Base-by-base conservation (phyloP, 2,797 vertebrate species). In the Coccyzus lansbergi region DNA sequence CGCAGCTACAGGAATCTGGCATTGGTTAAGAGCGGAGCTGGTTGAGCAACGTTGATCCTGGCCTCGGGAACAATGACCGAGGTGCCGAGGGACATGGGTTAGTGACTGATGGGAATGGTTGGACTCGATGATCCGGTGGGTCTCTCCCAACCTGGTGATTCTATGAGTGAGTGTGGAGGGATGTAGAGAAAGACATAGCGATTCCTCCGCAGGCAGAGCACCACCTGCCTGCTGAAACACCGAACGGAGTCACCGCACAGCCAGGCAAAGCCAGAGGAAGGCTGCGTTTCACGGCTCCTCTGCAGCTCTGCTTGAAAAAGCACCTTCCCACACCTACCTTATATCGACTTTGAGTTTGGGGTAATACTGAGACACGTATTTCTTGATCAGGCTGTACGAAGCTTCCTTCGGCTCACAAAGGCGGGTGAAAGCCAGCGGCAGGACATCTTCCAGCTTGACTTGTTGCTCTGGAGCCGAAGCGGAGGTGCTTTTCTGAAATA, bases 321-420 rank as follows among this genome's bases (percentile, higher is more conserved):
- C 0, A 33, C 17, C 44, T 33, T 58, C 78, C 53, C 7, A 74
- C 52, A 93, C 91, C 74, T 92, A 99, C 99, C 98, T 99, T 94
- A 98, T 98, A 31, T 99, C 99, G 83, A 99, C 98, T 90, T 99
- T 98, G 89, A 99, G 98, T 93, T 98, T 98, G 86, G 99, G 99
- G 86, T 99, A 99, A 97, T 99, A 99, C 96, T 99, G 99, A 96
- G 99, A 98, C 91, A 99, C 97, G 0, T 99, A 99, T 97, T 99
- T 99, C 97, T 99, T 99, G 97, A 99, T 99, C 92, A 99, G 98
- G 94, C 98, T 98, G 98, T 99, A 99, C 7, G 99, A 99, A 16
- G 99, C 99, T 97, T 99, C 99, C 97, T 99, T 99, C 55, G 99
- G 99, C 96, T 99, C 99, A 93, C 99, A 99, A 56, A 99, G 98